phyloP scores from a whole-genome alignment of 1,140 invertebrate species.

The Zaprionus taronus region DNA sequence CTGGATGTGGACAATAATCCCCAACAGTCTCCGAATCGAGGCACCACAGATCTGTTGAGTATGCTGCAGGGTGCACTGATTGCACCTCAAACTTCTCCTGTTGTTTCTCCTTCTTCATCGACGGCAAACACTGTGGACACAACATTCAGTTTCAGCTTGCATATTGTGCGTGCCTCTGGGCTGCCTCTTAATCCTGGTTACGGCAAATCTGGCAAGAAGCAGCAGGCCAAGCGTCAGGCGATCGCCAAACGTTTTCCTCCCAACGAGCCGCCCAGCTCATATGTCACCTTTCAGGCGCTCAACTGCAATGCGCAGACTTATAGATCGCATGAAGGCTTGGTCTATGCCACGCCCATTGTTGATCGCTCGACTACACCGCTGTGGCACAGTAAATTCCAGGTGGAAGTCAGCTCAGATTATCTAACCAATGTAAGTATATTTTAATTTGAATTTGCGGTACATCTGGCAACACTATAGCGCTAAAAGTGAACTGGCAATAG shows the following conservation, averaged over 20 bases:
- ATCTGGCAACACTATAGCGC: conserved; percentile 1
- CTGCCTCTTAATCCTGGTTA: conserved; percentile 85
- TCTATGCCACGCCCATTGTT: conserved; percentile 85
- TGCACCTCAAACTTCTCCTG: conserved; percentile 12
- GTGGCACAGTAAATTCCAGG: conserved; percentile 86
- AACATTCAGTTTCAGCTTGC: conserved; percentile 84
- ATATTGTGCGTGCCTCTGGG: conserved; percentile 86
- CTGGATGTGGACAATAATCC: conserved; percentile 62
- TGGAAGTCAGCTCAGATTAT: conserved; percentile 85
- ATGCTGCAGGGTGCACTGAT: conserved; percentile 84
- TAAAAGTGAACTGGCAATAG: neutral
- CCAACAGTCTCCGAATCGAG: conserved; percentile 36
- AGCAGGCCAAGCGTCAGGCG: conserved; percentile 63
- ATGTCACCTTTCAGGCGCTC: conserved; percentile 86
- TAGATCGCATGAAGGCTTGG: conserved; percentile 81
- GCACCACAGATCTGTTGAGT: conserved; percentile 84
- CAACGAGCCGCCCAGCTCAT: conserved; percentile 86
- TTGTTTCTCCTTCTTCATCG: neutral
- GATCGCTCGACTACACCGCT: conserved; percentile 85
- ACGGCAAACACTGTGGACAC: conserved; percentile 6
- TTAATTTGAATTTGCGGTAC: neutral
- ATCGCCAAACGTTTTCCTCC: conserved; percentile 62
- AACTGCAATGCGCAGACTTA: conserved; percentile 59
- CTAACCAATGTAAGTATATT: conserved; percentile 85
- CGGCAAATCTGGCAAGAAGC: conserved; percentile 65